A percentile compares a stretch with the other conserved stretches of the same genome.
phyloP scores from a whole-genome alignment of 2,797 vertebrate genomes.

The Lepidocolaptes lacrymiger region DNA sequence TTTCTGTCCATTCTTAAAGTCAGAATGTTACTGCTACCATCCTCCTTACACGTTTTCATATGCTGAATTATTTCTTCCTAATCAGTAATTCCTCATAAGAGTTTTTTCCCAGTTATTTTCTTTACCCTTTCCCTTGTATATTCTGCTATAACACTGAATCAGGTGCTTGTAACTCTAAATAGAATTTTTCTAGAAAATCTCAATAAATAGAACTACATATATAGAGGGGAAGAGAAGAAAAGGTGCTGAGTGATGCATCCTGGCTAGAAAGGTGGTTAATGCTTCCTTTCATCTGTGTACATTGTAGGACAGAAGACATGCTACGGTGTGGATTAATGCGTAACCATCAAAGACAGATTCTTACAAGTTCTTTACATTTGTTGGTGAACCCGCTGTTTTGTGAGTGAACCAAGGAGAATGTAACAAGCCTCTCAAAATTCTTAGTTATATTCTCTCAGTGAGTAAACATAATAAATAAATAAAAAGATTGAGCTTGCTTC shows the following conservation, averaged over 20 bases:
- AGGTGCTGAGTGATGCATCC: background rate
- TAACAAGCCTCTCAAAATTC: background rate
- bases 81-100: background rate
- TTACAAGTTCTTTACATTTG: background rate
- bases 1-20: background rate
- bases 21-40: background rate
- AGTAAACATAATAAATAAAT: background rate
- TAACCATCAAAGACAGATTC: background rate
- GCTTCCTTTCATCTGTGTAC: background rate
- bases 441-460: background rate
- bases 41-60: background rate
- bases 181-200: background rate
- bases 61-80: background rate
- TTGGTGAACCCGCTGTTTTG: rapidly evolving
- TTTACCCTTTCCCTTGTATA: background rate
- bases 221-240: background rate
- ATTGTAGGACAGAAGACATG: background rate
- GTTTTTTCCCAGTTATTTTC: background rate
- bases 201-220: background rate
- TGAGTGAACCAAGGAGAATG: background rate
- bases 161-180: background rate
- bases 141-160: background rate
- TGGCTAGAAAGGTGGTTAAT: background rate
- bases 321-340: background rate
- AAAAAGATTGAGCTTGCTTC: background rate